Percentiles rank a stretch among this genome's conserved stretches.
These are phyloP conservation scores for Sinocyclocheilus maitianheensis DNA, from an alignment of 2,113 vertebrate species.

Conservation along the genomic window DNA sequence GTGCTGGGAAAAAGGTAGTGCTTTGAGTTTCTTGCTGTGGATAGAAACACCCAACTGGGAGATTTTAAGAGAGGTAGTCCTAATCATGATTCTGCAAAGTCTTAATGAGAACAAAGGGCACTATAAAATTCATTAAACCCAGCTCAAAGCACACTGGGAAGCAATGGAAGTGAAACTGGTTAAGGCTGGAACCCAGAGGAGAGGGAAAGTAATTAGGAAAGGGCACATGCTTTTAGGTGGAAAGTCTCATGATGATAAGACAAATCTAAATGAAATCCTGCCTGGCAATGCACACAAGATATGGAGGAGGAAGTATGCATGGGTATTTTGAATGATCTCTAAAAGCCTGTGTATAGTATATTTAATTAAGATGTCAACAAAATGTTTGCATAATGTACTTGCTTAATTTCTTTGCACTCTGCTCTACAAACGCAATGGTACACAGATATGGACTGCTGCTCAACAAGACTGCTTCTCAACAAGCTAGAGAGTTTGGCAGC, in stretches of 20 bases:
- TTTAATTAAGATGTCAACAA: too few relatives aligned
- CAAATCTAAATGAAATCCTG: not conserved
- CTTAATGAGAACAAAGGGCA: slow-evolving; percentile 74
- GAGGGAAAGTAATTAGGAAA: slow-evolving; percentile 54
- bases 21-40: slow-evolving; percentile 51
- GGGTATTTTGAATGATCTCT: too few relatives aligned
- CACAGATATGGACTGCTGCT: too few relatives aligned
- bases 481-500: too few relatives aligned
- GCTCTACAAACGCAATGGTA: too few relatives aligned
- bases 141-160: slow-evolving; percentile 66
- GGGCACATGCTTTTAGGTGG: slow-evolving; percentile 47
- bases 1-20: slow-evolving; percentile 59
- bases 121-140: slow-evolving; percentile 81
- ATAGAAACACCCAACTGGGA: slow-evolving; percentile 17
- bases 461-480: too few relatives aligned
- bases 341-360: too few relatives aligned
- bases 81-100: slow-evolving; percentile 73
- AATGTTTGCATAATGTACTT: too few relatives aligned
- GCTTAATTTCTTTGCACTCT: too few relatives aligned
- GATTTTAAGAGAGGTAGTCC: slow-evolving; percentile 49
- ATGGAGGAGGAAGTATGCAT: too few relatives aligned
- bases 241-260: slow-evolving; percentile 36
- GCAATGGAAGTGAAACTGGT: slow-evolving; percentile 35
- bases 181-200: slow-evolving; percentile 41
- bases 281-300: not conserved